Evolutionary conservation across 2,113 vertebrate genomes (phyloP).

Genomic region (Ursus arctos): DNA sequence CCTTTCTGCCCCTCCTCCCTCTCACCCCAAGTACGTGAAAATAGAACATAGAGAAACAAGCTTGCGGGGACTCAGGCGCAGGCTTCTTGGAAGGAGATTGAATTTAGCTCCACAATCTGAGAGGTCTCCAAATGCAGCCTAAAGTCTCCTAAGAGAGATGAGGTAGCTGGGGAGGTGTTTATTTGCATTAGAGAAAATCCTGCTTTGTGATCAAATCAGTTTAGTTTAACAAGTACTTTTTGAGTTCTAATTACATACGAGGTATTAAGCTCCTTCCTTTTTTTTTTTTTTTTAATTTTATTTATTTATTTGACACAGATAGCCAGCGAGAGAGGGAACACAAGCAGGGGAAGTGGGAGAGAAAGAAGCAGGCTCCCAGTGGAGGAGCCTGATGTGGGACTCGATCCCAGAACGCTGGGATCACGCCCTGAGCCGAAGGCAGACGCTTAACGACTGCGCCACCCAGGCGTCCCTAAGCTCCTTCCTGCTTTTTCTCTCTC

Average conservation of each 20-base stretch:
- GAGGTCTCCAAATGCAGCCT: background rate
- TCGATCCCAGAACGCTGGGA: no score
- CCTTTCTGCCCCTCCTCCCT: background rate
- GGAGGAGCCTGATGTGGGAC: no score
- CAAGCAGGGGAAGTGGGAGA: no score
- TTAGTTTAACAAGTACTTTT: background rate
- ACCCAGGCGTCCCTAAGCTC: no score
- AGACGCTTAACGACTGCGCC: no score
- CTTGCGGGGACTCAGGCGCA: background rate
- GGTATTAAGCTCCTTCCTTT: background rate
- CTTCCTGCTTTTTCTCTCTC: background rate
- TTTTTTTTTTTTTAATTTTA: no score
- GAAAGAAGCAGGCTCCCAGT: no score
- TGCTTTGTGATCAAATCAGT: background rate
- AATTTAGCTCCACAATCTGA: background rate
- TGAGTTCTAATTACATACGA: background rate
- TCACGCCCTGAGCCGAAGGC: no score
- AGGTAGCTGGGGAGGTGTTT: background rate
- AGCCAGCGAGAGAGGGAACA: no score
- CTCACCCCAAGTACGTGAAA: background rate
- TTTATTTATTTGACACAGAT: no score
- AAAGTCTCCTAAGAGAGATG: background rate
- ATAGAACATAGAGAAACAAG: background rate
- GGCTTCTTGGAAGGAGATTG: background rate
- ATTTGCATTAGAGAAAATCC: constrained; percentile 28